Evolutionary conservation across 1,140 invertebrate genomes (phyloP).

Genomic region (Drosophila athabasca): DNA sequence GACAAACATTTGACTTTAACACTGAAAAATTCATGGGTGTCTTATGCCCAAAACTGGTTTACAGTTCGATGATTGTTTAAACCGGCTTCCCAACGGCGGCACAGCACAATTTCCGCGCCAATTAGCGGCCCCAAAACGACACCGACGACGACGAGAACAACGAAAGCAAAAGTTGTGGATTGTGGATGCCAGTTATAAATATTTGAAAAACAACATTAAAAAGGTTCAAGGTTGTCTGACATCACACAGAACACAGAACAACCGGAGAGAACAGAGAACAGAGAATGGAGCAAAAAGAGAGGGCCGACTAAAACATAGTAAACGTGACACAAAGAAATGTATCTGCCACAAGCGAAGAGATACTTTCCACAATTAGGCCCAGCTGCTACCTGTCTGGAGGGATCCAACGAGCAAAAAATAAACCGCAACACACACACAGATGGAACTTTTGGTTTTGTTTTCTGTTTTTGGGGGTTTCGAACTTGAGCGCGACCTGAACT

Average conservation of each 20-base stretch:
- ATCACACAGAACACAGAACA: slow-evolving; percentile 45
- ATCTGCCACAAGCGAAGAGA: slow-evolving; percentile 53
- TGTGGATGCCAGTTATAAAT: slow-evolving; percentile 54
- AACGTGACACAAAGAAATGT: slow-evolving; percentile 81
- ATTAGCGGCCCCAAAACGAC: slow-evolving; percentile 52
- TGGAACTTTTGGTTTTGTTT: slow-evolving; percentile 45
- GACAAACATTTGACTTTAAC: slow-evolving; percentile 49
- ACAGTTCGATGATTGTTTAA: slow-evolving; percentile 48
- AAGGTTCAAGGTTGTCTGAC: slow-evolving; percentile 81
- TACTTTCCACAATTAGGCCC: slow-evolving; percentile 74
- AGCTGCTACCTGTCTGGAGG: slow-evolving; percentile 68
- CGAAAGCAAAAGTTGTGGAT: slow-evolving; percentile 78
- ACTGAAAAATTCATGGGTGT: slow-evolving; percentile 50
- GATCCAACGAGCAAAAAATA: slow-evolving; percentile 4
- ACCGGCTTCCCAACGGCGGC: slow-evolving; percentile 36
- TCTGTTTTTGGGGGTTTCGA: slow-evolving; percentile 13
- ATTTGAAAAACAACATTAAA: slow-evolving; percentile 55
- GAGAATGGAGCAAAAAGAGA: no score
- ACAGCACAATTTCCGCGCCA: slow-evolving; percentile 65
- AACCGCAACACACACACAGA: slow-evolving; percentile 8
- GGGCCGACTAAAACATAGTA: slow-evolving; percentile 25
- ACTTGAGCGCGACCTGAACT: slow-evolving; percentile 25
- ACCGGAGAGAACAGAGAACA: not conserved
- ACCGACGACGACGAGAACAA: slow-evolving; percentile 18
- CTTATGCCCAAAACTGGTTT: slow-evolving; percentile 59